Base-by-base conservation (phyloP, 2,113 vertebrate genomes). In the Neofelis nebulosa region DNA sequence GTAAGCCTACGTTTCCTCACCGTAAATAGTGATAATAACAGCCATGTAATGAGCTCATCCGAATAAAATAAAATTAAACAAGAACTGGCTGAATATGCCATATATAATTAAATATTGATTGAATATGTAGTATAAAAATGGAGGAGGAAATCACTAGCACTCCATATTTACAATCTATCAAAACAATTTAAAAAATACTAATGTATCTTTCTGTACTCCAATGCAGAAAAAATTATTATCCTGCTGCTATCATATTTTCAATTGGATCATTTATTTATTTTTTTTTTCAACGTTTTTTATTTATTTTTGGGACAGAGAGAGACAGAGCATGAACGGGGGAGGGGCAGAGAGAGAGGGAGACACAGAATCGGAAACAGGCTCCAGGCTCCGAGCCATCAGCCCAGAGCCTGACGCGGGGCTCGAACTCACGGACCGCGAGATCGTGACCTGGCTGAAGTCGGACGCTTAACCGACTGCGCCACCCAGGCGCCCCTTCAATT, bases 11-110 rank as follows among this genome's bases (percentile, higher is more conserved):
- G 33, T n/a, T 63, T 89, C 50, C n/a, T 86, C 66, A 38, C 31
- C 55, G 7, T 38, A 91, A 94, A 91, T 9, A 78, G 36, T 0
- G 3, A 52, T 84, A 45, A 81, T 52, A 92, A 93, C 1, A 80
- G 48, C 45, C 21, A 87, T 2, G 4, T 19, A 76, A 94, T 21
- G 23, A n/a, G 18, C 19, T 48, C 4, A 76, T 36, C 36, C 74
- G 21, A 89, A 83, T 83, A 86, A 65, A 85, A 83, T 48, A 90
- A 92, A 90, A 83, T 69, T 74, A 95, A 92, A 65, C 0, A 86
- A 81, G 50, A 94, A 81, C 45, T 33, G 25, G 41, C 18, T 87
- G 2, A 83, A 84, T 29, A 11, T 88, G 33, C 55, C 79, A 52
- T 91, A 65, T 61, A 57, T 57, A 33, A 80, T 61, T 21, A 89